phyloP scores from a whole-genome alignment of 1,140 invertebrate genomes.

The Ooceraea biroi region DNA sequence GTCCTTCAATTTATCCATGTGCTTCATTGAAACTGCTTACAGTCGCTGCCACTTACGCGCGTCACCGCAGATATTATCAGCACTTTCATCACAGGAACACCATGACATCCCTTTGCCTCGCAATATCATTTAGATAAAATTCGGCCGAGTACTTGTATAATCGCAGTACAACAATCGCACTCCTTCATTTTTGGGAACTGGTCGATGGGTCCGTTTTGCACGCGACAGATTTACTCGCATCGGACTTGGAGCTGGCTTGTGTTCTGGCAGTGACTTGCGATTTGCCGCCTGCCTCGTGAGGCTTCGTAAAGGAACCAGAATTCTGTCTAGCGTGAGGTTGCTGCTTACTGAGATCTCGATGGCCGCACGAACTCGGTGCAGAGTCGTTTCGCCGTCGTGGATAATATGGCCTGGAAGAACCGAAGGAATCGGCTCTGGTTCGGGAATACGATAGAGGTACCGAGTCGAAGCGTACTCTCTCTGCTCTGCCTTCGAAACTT shows the following conservation, averaged over 20 bases:
- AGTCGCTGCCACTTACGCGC: no score
- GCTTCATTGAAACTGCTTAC: no score
- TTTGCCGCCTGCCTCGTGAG: slow-evolving; percentile 75
- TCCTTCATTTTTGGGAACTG: slow-evolving; percentile 61
- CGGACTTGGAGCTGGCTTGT: slow-evolving; percentile 51
- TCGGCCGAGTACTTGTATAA: slow-evolving; percentile 10
- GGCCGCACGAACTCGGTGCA: slow-evolving; percentile 62
- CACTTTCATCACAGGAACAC: no score
- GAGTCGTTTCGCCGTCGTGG: slow-evolving; percentile 72
- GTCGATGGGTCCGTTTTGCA: slow-evolving; percentile 57
- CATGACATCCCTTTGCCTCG: not conserved
- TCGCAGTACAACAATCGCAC: not conserved
- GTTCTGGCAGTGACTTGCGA: slow-evolving; percentile 61
- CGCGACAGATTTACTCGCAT: slow-evolving; percentile 59
- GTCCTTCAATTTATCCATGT: no score
- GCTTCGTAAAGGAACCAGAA: slow-evolving; percentile 77
- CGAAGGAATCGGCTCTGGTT: slow-evolving; percentile 81
- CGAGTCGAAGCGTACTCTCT: slow-evolving; percentile 72
- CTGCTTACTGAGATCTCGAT: slow-evolving; percentile 75
- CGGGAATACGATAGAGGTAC: slow-evolving; percentile 80
- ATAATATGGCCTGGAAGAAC: slow-evolving; percentile 80
- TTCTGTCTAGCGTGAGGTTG: slow-evolving; percentile 77
- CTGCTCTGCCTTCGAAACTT: slow-evolving; percentile 55
- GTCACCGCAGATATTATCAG: no score
- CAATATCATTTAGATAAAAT: not conserved